These are phyloP conservation scores for Montipora sp. DNA, from an alignment of 64 coral and sea anemone genomes.

Conservation along the genomic window DNA sequence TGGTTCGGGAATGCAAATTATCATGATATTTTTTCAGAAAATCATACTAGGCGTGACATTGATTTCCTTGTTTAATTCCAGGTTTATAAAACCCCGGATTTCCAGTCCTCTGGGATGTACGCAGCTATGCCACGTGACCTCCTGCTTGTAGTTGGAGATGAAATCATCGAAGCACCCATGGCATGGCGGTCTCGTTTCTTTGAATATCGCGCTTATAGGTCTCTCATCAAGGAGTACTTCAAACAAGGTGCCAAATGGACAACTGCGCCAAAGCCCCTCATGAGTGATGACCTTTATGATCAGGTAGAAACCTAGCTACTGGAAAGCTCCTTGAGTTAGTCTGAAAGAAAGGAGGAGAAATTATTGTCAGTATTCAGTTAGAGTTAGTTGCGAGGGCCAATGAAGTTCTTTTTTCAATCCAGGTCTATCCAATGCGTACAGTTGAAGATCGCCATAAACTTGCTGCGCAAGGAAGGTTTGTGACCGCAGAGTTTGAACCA, in stretches of 20 bases:
- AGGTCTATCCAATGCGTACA: constrained; percentile 77
- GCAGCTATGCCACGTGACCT: constrained; percentile 97
- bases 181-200: constrained; percentile 94
- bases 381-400: not conserved
- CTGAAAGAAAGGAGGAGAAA: not conserved
- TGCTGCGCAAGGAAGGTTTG: constrained; percentile 82
- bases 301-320: constrained; percentile 52
- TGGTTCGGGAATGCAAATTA: too few species aligned
- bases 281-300: constrained; percentile 89
- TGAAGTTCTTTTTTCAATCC: not conserved
- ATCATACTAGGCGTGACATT: not conserved
- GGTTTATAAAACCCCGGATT: constrained; percentile 92
- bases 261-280: constrained; percentile 89
- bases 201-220: constrained; percentile 94
- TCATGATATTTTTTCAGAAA: too few species aligned
- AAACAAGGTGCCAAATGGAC: constrained; percentile 93
- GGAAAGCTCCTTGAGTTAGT: not conserved
- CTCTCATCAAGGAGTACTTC: constrained; percentile 96
- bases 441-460: constrained; percentile 82
- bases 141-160: constrained; percentile 88
- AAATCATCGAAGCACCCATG: constrained; percentile 98
- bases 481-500: constrained; percentile 91
- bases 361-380: not conserved
- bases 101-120: constrained; percentile 78
- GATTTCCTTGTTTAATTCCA: not conserved